Base-by-base conservation (phyloP, 2,797 vertebrate genomes). In the Emydoidea blandingii region DNA sequence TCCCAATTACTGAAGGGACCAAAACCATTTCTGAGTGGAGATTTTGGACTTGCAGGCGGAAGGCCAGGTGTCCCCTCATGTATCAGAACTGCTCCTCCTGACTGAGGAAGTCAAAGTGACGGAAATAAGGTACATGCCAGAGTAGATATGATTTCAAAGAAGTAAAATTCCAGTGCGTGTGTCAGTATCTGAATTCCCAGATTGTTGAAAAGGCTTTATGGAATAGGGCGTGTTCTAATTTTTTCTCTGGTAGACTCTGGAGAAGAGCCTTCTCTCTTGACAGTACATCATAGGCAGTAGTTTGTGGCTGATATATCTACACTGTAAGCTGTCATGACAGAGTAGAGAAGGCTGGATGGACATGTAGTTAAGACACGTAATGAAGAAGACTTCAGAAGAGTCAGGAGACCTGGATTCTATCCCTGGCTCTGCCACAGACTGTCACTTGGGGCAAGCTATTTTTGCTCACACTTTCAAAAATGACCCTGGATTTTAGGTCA, bases 121-220 rank as follows among this genome's bases (percentile, higher is more conserved):
- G 92, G 95, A 94, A 96, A 91, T 89, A 91, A 96, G 97, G 97
- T 97, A 97, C 31, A 92, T 90, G 76, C 85, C 53, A 41, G 89
- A 95, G 90, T 84, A 83, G 12, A 31, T 0, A 86, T 76, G 25
- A 12, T 82, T 95, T 84, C 65, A 15, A 65, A 68, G 79, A 52
- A 57, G n/a, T 68, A 52, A 0, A 18, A 31, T 78, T 90, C 87
- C 59, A n/a, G 57, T 47, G 50, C 41, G 3, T 56, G 76, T 81
- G 18, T 29, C 59, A 86, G 44, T 53, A 68, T 47, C 83, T 81
- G 68, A 86, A n/a, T 79, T 95, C 83, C 50, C 74, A 18, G 54
- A 5, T 21, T 34, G 80, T 27, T 57, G 65, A 91, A 85, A 81
- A 65, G 79, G 57, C 54, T n/a, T 76, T 47, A 47, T 85, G 92